Percentiles rank a stretch among this genome's conserved stretches.
Evolutionary conservation across 2,113 vertebrate genomes (phyloP).

Genomic region (Ophiodon elongatus): DNA sequence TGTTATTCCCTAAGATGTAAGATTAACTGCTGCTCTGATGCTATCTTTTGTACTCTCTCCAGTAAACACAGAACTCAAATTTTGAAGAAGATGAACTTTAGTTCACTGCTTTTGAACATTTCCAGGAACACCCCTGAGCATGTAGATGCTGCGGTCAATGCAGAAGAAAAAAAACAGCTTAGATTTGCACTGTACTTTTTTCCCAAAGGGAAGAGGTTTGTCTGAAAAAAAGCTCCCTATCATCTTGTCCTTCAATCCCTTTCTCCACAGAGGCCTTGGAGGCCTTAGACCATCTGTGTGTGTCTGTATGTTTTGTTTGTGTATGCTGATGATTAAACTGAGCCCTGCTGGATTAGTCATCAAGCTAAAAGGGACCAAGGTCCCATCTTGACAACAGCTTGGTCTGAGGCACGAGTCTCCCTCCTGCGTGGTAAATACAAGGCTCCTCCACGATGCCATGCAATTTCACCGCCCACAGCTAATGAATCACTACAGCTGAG

Average conservation of each 20-base stretch:
- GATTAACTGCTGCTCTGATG: conserved; percentile 17
- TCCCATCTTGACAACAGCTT: conserved; percentile 78
- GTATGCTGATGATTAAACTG: conserved; percentile 65
- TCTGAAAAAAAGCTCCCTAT: conserved; percentile 42
- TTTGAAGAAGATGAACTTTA: conserved; percentile 38
- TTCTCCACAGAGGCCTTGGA: conserved; percentile 48
- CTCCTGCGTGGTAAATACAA: conserved; percentile 68
- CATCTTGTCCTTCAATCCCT: conserved; percentile 57
- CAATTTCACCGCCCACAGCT: conserved; percentile 64
- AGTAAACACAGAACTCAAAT: conserved; percentile 39
- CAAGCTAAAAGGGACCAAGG: conserved; percentile 73
- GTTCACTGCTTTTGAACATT: conserved; percentile 32
- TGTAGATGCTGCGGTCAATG: conserved; percentile 15
- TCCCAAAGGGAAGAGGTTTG: conserved; percentile 36
- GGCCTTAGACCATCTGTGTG: conserved; percentile 55
- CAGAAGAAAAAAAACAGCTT: conserved; percentile 1
- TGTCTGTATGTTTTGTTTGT: conserved; percentile 44
- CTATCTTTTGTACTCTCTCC: conserved; percentile 16
- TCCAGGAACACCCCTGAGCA: conserved; percentile 53
- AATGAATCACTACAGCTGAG: conserved; percentile 73
- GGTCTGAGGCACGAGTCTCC: conserved; percentile 63
- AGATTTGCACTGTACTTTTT: conserved; percentile 22
- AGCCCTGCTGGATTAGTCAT: conserved; percentile 77
- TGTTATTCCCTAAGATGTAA: conserved; percentile 38
- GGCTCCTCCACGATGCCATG: conserved; percentile 57